phyloP scores from a whole-genome alignment of 2,888 invertebrate species.

The Polymixis lichenea region DNA sequence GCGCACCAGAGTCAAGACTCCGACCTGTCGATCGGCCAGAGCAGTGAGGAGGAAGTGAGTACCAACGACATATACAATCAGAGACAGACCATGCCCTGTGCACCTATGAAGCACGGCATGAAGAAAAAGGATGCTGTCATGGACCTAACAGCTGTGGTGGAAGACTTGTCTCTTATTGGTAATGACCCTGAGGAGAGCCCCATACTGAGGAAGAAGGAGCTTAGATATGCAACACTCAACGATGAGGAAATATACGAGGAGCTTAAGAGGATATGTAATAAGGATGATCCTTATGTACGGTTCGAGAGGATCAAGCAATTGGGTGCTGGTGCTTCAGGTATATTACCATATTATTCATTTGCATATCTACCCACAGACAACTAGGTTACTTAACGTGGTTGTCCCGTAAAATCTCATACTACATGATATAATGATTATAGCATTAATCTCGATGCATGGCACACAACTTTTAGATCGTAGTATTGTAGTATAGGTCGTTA shows the following conservation, averaged over 20 bases:
- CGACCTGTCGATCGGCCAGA: constrained; percentile 88
- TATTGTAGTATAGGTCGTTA: constrained; percentile 8
- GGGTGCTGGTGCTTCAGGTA: constrained; percentile 96
- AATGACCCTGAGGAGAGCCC: constrained; percentile 90
- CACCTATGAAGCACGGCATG: constrained; percentile 83
- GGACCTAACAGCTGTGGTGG: constrained; percentile 82
- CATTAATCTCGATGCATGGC: background rate
- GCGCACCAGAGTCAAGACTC: constrained; percentile 92
- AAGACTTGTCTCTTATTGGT: constrained; percentile 86
- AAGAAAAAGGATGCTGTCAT: constrained; percentile 84
- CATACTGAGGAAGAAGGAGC: constrained; percentile 91
- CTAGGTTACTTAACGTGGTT: background rate
- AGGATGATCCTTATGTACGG: constrained; percentile 94
- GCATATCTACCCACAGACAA: background rate
- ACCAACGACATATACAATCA: constrained; percentile 82
- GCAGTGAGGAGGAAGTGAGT: constrained; percentile 89
- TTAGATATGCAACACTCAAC: constrained; percentile 88
- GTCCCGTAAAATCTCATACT: background rate
- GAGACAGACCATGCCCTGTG: constrained; percentile 90
- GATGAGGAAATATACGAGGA: constrained; percentile 95
- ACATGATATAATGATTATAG: background rate
- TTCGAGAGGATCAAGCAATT: constrained; percentile 96
- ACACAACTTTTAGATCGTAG: background rate
- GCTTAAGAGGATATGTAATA: constrained; percentile 94
- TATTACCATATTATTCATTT: constrained; percentile 19